Base-by-base conservation (phyloP, 1,140 invertebrate genomes). In the Steinernema khuongi region DNA sequence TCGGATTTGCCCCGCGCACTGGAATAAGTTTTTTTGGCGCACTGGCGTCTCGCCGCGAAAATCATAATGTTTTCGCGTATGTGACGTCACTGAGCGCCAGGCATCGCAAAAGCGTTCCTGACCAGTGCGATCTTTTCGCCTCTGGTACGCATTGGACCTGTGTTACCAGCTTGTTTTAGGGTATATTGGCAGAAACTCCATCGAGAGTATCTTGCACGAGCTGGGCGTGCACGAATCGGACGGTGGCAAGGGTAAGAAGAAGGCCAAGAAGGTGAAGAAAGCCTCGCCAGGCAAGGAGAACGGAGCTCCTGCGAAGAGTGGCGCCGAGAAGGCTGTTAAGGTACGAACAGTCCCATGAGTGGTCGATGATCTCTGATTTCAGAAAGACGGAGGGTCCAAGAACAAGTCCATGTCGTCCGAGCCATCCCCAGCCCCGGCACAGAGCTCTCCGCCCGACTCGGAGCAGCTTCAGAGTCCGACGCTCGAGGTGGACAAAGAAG, bases 71-170 rank as follows among this genome's bases (percentile, higher is more conserved):
- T 60, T 60, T 60, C 50, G 50, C 22, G 50, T 26, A 60, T 14
- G 19, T 60, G 50, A 60, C 50, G 50, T 60, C 50, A 60, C 11
- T 22, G 36, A n/a, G 50, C 50, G 50, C 50, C 50, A 60, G 19
- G 22, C n/a, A 41, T 41, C n/a, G n/a, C n/a, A n/a, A n/a, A n/a
- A n/a, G n/a, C n/a, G n/a, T n/a, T n/a, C n/a, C n/a, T n/a, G n/a
- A n/a, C n/a, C n/a, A n/a, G n/a, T n/a, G n/a, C n/a, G n/a, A n/a
- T n/a, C n/a, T n/a, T n/a, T n/a, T n/a, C n/a, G n/a, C n/a, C n/a
- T n/a, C n/a, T n/a, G n/a, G n/a, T n/a, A n/a, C n/a, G n/a, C n/a
- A n/a, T n/a, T n/a, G n/a, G n/a, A n/a, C n/a, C n/a, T n/a, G n/a
- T n/a, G n/a, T n/a, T n/a, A n/a, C n/a, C n/a, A n/a, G n/a, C n/a